phyloP scores from a whole-genome alignment of 92 coral and sea anemone genomes.

The Parazoanthus darwini region DNA sequence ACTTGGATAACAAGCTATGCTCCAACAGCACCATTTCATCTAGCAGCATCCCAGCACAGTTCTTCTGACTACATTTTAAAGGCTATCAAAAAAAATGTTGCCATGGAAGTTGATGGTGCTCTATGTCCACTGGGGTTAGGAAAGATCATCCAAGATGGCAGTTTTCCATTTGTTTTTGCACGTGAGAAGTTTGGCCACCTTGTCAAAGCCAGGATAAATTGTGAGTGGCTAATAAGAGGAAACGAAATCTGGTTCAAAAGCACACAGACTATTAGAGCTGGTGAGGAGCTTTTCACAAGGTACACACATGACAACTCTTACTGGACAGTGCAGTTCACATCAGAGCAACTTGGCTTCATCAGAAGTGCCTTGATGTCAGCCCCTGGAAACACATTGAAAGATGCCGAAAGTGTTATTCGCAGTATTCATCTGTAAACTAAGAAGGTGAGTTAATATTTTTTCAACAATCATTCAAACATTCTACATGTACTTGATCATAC shows the following conservation, averaged over 20 bases:
- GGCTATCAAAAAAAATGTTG: slow-evolving; percentile 15
- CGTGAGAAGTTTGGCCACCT: background rate
- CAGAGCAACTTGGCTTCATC: slow-evolving; percentile 18
- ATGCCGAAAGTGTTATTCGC: slow-evolving; percentile 38
- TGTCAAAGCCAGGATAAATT: background rate
- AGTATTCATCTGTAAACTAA: background rate
- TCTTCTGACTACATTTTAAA: slow-evolving; percentile 43
- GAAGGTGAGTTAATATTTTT: slow-evolving; percentile 7
- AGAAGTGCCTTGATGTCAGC: slow-evolving; percentile 39
- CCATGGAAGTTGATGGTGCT: slow-evolving; percentile 37
- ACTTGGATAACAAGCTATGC: slow-evolving; percentile 43
- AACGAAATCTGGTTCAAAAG: slow-evolving; percentile 49
- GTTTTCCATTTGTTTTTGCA: slow-evolving; percentile 34
- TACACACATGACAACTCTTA: slow-evolving; percentile 47
- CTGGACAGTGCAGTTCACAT: slow-evolving; percentile 46
- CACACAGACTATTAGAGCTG: slow-evolving; percentile 33
- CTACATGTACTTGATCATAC: background rate
- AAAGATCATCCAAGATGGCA: slow-evolving; percentile 46
- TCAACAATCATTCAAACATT: background rate
- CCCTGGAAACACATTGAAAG: slow-evolving; percentile 21
- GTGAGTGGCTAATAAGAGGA: slow-evolving; percentile 4
- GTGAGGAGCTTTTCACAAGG: slow-evolving; percentile 44
- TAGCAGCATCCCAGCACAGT: slow-evolving; percentile 8
- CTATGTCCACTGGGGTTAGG: slow-evolving; percentile 39
- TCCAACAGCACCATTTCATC: slow-evolving; percentile 32